Conservation (phyloP, 2,113 vertebrate species). For the Pardalotus punctatus region DNA sequence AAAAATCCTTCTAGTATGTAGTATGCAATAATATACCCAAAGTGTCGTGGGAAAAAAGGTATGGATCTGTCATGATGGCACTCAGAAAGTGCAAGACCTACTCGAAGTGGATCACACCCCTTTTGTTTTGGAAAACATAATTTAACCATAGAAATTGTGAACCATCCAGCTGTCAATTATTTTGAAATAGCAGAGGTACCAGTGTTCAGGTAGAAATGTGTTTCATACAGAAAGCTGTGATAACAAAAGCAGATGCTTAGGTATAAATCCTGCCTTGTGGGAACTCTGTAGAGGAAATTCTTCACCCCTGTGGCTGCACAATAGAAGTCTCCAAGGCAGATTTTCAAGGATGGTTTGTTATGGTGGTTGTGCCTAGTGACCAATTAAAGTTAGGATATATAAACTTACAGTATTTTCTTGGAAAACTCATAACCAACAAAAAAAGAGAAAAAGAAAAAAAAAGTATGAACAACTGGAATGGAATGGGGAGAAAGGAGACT, state of each 20-base stretch:
- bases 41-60: background rate
- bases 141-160: background rate
- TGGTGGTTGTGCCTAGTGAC: background rate
- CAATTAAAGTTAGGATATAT: background rate
- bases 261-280: background rate
- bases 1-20: background rate
- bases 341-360: background rate
- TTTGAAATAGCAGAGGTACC: background rate
- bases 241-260: constrained; percentile 5
- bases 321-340: background rate
- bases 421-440: background rate
- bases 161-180: background rate
- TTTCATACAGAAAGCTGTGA: background rate
- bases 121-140: constrained; percentile 1
- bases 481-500: background rate
- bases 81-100: background rate
- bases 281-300: background rate
- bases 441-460: no score
- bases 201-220: background rate
- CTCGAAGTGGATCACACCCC: background rate
- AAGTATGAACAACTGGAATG: background rate
- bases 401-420: background rate
- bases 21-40: background rate
- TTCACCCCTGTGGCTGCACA: background rate
- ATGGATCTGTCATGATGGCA: background rate